These are phyloP conservation scores for Vulpes vulpes DNA, from an alignment of 2,113 vertebrate genomes.

Conservation along the genomic window DNA sequence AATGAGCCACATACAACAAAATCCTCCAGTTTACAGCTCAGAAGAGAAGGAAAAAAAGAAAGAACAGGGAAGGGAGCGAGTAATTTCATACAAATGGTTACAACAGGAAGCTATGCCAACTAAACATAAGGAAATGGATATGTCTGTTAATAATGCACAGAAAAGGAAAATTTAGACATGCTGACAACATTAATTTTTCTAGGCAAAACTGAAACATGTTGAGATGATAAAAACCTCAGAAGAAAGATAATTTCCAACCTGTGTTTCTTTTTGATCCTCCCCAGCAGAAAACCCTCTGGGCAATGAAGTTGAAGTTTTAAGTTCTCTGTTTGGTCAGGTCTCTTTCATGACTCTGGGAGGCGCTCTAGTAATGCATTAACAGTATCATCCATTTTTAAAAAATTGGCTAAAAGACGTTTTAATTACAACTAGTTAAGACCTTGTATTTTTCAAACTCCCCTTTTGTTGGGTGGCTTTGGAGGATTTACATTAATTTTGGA, in stretches of 20 bases:
- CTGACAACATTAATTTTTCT: background rate
- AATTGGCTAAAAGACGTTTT: background rate
- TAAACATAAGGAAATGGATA: background rate
- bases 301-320: background rate
- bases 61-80: conserved; percentile 8
- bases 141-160: conserved; percentile 39
- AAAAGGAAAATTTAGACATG: conserved; percentile 20
- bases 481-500: background rate
- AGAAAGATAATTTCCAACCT: background rate
- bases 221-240: conserved; percentile 25
- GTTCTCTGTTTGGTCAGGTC: background rate
- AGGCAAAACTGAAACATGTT: background rate
- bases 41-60: background rate
- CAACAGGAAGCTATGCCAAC: background rate
- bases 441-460: background rate
- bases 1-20: background rate
- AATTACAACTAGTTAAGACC: background rate
- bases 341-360: background rate
- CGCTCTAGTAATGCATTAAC: background rate
- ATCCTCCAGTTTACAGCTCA: conserved; percentile 7
- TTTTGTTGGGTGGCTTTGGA: background rate
- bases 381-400: background rate
- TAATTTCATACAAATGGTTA: background rate
- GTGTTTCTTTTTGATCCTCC: background rate
- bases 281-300: background rate